phyloP scores from a whole-genome alignment of 2,888 invertebrate species.

The Periphyllus acericola region DNA sequence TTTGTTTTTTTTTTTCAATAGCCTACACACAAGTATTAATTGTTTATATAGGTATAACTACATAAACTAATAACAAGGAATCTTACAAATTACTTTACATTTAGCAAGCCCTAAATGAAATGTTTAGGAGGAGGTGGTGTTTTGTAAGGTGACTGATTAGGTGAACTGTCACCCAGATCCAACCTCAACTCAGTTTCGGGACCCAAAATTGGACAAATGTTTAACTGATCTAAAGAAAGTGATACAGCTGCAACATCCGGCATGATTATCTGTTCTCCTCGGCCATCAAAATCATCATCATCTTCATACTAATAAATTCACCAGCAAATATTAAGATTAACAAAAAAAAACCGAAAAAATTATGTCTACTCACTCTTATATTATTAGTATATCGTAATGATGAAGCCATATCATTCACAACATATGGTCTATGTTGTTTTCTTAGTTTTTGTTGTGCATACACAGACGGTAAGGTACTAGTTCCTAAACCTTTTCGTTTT shows the following conservation, averaged over 20 bases:
- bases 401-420: constrained; percentile 50
- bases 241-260: constrained; percentile 60
- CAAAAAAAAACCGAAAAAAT: not conserved
- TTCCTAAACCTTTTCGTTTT: constrained; percentile 59
- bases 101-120: constrained; percentile 47
- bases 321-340: constrained; percentile 6
- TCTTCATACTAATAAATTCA: constrained; percentile 39
- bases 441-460: constrained; percentile 51
- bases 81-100: constrained; percentile 28
- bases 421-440: constrained; percentile 54
- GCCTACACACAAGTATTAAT: constrained; percentile 4
- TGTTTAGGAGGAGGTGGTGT: constrained; percentile 61
- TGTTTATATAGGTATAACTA: not conserved
- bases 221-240: constrained; percentile 55
- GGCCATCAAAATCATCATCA: constrained; percentile 45
- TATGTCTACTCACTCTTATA: constrained; percentile 30
- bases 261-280: constrained; percentile 54
- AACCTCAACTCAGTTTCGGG: constrained; percentile 55
- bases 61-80: constrained; percentile 27
- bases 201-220: constrained; percentile 52
- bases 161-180: constrained; percentile 51
- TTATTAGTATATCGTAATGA: constrained; percentile 53
- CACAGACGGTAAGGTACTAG: constrained; percentile 50
- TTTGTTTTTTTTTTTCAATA: not conserved
- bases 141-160: constrained; percentile 59